Base-by-base conservation (phyloP, 1,140 invertebrate species). In the Sarcophaga bullata region DNA sequence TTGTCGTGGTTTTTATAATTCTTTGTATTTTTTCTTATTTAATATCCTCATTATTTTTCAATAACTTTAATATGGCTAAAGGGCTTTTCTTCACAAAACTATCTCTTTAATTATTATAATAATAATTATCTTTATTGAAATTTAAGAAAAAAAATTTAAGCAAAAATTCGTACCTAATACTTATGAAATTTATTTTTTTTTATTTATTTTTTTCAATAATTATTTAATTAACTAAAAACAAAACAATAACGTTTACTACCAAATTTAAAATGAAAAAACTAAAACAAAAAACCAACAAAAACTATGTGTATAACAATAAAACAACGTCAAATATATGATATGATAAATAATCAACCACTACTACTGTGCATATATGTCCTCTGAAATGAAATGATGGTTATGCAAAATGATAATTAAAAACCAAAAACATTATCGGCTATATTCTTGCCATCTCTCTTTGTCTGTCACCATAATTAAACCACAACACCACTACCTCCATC, bases 151-250 rank as follows among this genome's bases (percentile, higher is more conserved):
- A 68, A 68, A 68, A 68, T 19, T 68, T 2, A 37, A 37, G 4
- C 6, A 68, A 19, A 68, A 13, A 68, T 8, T 68, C 10, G 15
- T 19, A 68, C 62, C 19, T 81, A 47, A 58, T 68, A 81, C 52
- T 62, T 47, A 81, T 81, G 50, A 47, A 81, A 15, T 17, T 84
- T 84, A 76, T 83, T 37, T 84, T 84, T 80, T 83, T 37, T 83
- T 84, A 82, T 84, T 85, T 86, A 86, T 87, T 87, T 85, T 83
- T 76, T 52, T 82, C 75, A 68, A 84, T 72, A 73, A 85, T 83
- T 80, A 19, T 78, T 48, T 6, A 76, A 76, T 78, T 58, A 58
- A 46, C 17, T 25, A 47, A 62, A 81, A 81, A 81, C 15, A 80
- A 46, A 68, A 47, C 25, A 17, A 75, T 54, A 80, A 78, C 11